These are phyloP conservation scores for Diadumene lineata DNA, from an alignment of 92 coral and sea anemone genomes.

Conservation along the genomic window DNA sequence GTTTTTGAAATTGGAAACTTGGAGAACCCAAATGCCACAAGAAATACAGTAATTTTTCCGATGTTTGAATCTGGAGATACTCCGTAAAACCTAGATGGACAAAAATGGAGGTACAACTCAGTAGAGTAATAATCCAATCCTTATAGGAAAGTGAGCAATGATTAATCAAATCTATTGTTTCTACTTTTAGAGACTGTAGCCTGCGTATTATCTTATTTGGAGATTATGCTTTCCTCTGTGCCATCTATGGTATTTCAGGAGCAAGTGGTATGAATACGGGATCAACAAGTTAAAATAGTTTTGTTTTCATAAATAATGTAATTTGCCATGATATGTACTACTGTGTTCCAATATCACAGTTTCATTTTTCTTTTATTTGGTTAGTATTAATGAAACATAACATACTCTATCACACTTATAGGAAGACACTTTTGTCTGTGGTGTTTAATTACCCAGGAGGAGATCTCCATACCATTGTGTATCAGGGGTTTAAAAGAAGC, in stretches of 20 bases:
- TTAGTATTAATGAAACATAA: too few relatives aligned
- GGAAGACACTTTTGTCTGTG: not conserved
- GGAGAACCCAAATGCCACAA: conserved; percentile 21
- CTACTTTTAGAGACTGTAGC: not conserved
- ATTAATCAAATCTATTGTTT: not conserved
- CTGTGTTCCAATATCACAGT: not conserved
- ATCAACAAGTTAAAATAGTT: not conserved
- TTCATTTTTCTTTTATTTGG: too few relatives aligned
- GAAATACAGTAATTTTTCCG: conserved; percentile 20
- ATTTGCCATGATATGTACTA: not conserved
- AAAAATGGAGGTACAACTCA: conserved; percentile 10
- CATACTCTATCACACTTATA: not conserved
- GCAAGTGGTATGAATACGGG: conserved; percentile 28
- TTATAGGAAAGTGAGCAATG: not conserved
- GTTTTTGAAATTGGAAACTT: conserved; percentile 25
- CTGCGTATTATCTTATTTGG: conserved; percentile 21
- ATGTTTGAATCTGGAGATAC: conserved; percentile 31
- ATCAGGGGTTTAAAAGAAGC: not conserved
- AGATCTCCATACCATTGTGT: not conserved
- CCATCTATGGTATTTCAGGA: conserved; percentile 18
- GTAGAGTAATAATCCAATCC: not conserved
- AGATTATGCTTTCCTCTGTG: conserved; percentile 28
- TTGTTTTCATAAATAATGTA: not conserved
- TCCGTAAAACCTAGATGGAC: not conserved
- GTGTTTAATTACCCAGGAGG: not conserved